Evolutionary conservation across 30 jellyfish, hydroid and myxozoan species (phyloP), one percentile per base, ranked within the genome.

Genomic region (Sanderia malayensis): DNA sequence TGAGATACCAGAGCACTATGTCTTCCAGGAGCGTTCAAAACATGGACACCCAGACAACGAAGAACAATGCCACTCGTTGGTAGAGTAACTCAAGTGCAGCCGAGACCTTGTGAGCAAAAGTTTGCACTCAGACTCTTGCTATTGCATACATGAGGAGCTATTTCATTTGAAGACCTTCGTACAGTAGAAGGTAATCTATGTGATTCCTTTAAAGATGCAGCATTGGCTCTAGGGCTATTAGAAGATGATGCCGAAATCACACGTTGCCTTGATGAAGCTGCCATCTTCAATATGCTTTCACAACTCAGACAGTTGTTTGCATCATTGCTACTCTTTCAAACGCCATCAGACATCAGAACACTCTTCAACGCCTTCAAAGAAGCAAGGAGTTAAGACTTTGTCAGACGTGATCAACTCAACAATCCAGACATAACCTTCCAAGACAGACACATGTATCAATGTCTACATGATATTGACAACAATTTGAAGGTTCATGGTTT

Each of bases 131-230:
- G 75, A 17, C 65, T 63, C 23, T 9, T 63, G 10, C 66, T 63
- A 11, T 65, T 63, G 65, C 75, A 63, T 63, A 7, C 67, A 49
- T 10, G n/a, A 44, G 93, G 93, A 22, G 94, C 82, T 9, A 81
- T 82, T 13, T 58, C 94, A 18, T 81, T 81, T 73, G 84, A 74
- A 21, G 86, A 73, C 44, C 61, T 83, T 64, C 37, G 85, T 13
- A 76, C 87, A 8, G 2, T 31, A 28, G 61, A 76, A 41, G 95
- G 94, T 21, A 27, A 15, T 26, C n/a, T 67, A 37, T 49, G 34
- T 52, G 78, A 19, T 6, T 23, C 95, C 4, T 76, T 84, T 78
- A 44, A 78, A 22, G 94, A 76, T 15, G 93, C 83, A 61, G 86
- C 86, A 8, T 55, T 18, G 20, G 84, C 80, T 10, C 55, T 53